phyloP scores from a whole-genome alignment of 2,113 vertebrate species.

The Neomonachus schauinslandi region DNA sequence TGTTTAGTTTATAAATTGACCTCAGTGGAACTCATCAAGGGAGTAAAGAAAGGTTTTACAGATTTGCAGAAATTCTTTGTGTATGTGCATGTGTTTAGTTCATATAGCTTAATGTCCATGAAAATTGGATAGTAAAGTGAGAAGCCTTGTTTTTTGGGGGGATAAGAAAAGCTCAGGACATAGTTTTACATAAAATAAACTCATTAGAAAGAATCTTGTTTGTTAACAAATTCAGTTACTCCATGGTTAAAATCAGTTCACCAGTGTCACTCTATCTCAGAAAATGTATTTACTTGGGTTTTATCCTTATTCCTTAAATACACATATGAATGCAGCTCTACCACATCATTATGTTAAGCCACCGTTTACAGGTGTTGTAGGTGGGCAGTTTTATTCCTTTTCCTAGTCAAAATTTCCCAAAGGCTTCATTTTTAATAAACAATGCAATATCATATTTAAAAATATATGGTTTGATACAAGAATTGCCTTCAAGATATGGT shows the following conservation, averaged over 20 bases:
- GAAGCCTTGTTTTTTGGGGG: neutral
- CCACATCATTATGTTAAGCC: neutral
- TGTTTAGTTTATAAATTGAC: constrained; percentile 63
- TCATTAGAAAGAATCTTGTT: neutral
- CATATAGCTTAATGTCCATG: neutral
- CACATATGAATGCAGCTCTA: neutral
- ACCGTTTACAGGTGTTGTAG: neutral
- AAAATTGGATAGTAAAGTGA: neutral
- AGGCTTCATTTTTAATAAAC: neutral
- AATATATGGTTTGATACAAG: neutral
- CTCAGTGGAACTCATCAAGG: neutral
- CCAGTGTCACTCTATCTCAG: neutral
- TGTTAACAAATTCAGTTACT: neutral
- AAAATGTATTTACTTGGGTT: neutral
- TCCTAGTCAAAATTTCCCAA: neutral
- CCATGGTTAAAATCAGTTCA: neutral
- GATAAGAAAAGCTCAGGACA: neutral
- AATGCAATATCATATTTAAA: neutral
- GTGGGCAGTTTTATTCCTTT: neutral
- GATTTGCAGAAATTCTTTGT: constrained; percentile 13
- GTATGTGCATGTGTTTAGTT: neutral
- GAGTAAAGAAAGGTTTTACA: constrained; percentile 34
- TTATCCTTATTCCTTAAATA: neutral
- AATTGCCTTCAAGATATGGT: neutral
- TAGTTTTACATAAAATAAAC: neutral